Evolutionary conservation across 1,140 invertebrate genomes (phyloP), one percentile per base, ranked within the genome.

Genomic region (Drosophila setifemur): DNA sequence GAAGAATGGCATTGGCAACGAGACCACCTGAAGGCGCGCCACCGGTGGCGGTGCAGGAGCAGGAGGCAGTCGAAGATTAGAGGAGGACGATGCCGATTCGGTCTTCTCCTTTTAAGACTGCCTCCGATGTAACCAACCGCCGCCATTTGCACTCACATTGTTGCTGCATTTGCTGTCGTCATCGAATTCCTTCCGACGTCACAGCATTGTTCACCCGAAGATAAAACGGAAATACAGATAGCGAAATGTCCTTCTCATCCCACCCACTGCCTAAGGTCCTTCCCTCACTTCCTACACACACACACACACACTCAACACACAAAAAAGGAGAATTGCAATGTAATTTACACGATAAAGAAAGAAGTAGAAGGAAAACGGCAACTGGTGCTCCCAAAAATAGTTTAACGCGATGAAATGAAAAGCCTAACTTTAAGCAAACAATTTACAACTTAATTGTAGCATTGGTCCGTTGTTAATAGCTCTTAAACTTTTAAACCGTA

Each of bases 1-100:
- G 90, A 97, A 96, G 88, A 96, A 96, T 92, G 95, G 95, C 14
- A 81, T 90, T 16, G 83, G 90, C 45, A 89, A 81, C 48, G 89
- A 90, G 48, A 87, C 82, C 47, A 88, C 82, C 61, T 90, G 76
- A 90, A 82, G 44, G 35, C 66, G 61, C 50, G 55, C 50, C 49
- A 40, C 43, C 40, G 37, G 45, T 25, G 42, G 9, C 45, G 71
- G 45, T 45, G 40, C 55, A 55, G 37, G 63, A 23, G 11, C n/a
- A 35, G n/a, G 25, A 42, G 9, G 43, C 26, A 16, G 14, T n/a
- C n/a, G n/a, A n/a, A 29, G 43, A 19, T 11, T 12, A 11, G 47
- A 42, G 26, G 44, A 66, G 45, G 63, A 49, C 25, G 23, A 67
- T 18, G 23, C 21, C 28, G 37, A 66, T 18, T 28, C 29, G 29